Evolutionary conservation across 1,140 invertebrate species (phyloP).

Genomic region (Microplitis mediator): DNA sequence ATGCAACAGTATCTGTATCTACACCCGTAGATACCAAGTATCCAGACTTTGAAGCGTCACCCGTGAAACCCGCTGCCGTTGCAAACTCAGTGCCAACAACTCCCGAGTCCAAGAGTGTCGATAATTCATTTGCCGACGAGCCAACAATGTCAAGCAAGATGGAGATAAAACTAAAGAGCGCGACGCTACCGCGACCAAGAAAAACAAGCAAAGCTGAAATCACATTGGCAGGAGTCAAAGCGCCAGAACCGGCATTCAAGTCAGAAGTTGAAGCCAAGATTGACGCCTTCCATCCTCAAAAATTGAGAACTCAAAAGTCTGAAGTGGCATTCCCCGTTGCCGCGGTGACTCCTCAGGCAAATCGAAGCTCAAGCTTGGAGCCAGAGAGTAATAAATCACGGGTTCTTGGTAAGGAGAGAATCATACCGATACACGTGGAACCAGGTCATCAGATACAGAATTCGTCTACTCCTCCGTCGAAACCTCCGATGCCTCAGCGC

Average conservation of each 20-base stretch:
- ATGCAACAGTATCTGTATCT: slow-evolving; percentile 53
- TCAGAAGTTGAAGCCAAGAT: slow-evolving; percentile 69
- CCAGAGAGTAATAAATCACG: slow-evolving; percentile 45
- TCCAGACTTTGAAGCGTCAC: slow-evolving; percentile 43
- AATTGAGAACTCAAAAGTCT: slow-evolving; percentile 62
- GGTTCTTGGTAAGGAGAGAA: slow-evolving; percentile 60
- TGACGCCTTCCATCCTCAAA: slow-evolving; percentile 56
- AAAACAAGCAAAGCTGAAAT: slow-evolving; percentile 72
- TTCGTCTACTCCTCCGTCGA: slow-evolving; percentile 52
- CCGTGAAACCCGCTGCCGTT: slow-evolving; percentile 34
- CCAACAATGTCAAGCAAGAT: slow-evolving; percentile 65
- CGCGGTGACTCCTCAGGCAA: slow-evolving; percentile 47
- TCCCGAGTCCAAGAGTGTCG: slow-evolving; percentile 27
- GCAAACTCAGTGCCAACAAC: slow-evolving; percentile 42
- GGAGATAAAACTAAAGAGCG: slow-evolving; percentile 71
- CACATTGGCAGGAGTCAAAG: slow-evolving; percentile 61
- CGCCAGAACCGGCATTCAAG: slow-evolving; percentile 61
- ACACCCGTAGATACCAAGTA: slow-evolving; percentile 56
- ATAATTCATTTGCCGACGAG: slow-evolving; percentile 39
- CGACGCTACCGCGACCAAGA: slow-evolving; percentile 69
- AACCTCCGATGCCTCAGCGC: slow-evolving; percentile 59
- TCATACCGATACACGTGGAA: slow-evolving; percentile 65
- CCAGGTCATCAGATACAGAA: slow-evolving; percentile 34
- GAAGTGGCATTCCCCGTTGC: slow-evolving; percentile 67
- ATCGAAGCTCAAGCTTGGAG: slow-evolving; percentile 57